Conservation (phyloP, 1,140 invertebrate genomes). For the Pantala flavescens region DNA sequence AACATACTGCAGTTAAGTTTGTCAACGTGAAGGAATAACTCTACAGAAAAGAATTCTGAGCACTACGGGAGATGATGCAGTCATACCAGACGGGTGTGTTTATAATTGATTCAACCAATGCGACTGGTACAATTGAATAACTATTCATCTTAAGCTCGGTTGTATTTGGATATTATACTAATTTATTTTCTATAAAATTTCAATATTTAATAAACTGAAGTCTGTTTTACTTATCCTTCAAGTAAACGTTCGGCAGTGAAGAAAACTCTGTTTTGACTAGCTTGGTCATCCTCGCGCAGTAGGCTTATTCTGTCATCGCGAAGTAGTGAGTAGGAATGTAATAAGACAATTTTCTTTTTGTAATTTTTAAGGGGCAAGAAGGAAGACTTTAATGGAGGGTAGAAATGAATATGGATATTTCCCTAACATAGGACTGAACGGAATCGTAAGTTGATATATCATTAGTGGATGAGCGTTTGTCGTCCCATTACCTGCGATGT, state of each 20-base stretch:
- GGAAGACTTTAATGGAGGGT: slow-evolving; percentile 8
- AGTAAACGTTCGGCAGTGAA: too few relatives aligned
- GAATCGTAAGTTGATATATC: neutral
- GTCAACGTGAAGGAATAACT: too few relatives aligned
- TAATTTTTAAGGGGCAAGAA: neutral
- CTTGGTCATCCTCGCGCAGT: neutral
- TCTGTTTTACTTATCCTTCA: too few relatives aligned
- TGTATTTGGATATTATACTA: too few relatives aligned
- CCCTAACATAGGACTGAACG: neutral
- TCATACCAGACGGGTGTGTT: slow-evolving; percentile 4
- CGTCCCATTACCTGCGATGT: too few relatives aligned
- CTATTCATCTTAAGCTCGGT: too few relatives aligned
- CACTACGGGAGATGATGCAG: neutral
- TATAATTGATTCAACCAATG: neutral
- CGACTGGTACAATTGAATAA: neutral
- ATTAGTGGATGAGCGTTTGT: too few relatives aligned
- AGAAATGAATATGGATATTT: slow-evolving; percentile 8
- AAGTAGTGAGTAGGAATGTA: slow-evolving; percentile 9
- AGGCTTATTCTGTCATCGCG: neutral
- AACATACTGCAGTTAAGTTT: too few relatives aligned
- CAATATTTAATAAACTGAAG: too few relatives aligned
- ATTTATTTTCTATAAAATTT: too few relatives aligned
- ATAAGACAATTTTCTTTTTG: neutral
- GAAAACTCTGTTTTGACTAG: neutral
- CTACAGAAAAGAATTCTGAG: too few relatives aligned